phyloP scores from a whole-genome alignment of 2,797 vertebrate species.

The Sandelia bainsii region DNA sequence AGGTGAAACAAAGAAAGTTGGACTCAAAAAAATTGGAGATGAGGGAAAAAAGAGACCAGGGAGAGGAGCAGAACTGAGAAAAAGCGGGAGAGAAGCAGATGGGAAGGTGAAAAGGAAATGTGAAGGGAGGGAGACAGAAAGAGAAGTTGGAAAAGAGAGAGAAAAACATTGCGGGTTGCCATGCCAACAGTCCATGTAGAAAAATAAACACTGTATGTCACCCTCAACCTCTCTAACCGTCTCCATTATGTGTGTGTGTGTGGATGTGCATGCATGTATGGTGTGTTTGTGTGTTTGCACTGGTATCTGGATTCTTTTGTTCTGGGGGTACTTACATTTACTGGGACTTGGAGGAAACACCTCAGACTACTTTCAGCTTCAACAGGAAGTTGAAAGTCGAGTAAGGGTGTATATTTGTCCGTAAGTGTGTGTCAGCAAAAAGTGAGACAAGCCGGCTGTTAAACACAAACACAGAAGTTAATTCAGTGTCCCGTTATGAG shows the following conservation, averaged over 20 bases:
- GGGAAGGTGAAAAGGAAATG: constrained; percentile 45
- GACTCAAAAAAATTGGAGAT: constrained; percentile 2
- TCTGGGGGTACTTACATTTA: constrained; percentile 50
- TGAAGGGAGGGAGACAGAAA: constrained; percentile 33
- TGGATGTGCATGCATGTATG: constrained; percentile 13
- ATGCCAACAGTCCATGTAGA: constrained; percentile 65
- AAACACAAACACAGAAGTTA: constrained; percentile 58
- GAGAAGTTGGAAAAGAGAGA: constrained; percentile 34
- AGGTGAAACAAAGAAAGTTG: constrained; percentile 58
- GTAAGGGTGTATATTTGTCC: constrained; percentile 49
- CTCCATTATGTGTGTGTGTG: constrained; percentile 25
- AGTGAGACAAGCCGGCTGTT: constrained; percentile 52
- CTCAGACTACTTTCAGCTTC: constrained; percentile 55
- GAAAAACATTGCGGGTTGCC: constrained; percentile 70
- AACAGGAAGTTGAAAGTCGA: constrained; percentile 77
- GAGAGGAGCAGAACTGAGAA: constrained; percentile 8
- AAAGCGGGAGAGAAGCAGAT: constrained; percentile 42
- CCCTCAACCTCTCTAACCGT: constrained; percentile 55
- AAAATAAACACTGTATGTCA: constrained; percentile 78
- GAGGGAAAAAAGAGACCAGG: not conserved
- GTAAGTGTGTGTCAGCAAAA: constrained; percentile 56
- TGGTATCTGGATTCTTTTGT: constrained; percentile 54
- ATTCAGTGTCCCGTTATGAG: constrained; percentile 47
- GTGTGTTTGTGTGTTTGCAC: constrained; percentile 20
- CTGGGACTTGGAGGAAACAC: constrained; percentile 71